These are phyloP conservation scores for Cryptomyrus ogoouensis DNA, from an alignment of 2,113 vertebrate species.

Conservation along the genomic window DNA sequence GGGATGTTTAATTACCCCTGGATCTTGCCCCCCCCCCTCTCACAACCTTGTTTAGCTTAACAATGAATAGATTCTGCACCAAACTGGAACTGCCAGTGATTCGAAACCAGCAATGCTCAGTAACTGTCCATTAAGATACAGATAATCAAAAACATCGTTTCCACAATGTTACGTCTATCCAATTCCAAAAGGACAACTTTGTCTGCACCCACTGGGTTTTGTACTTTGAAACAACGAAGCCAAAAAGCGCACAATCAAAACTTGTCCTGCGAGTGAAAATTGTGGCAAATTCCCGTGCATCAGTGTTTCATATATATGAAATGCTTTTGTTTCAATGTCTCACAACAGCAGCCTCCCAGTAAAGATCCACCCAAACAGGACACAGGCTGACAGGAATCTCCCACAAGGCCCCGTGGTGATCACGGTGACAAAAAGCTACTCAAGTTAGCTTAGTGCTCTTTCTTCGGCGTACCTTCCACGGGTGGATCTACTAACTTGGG, in stretches of 20 bases:
- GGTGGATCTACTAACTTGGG: background rate
- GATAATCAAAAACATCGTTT: background rate
- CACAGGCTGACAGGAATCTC: background rate
- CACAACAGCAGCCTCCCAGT: background rate
- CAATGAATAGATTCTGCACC: background rate
- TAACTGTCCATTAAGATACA: background rate
- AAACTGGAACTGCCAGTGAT: background rate
- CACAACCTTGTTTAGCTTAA: background rate
- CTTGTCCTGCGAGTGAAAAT: background rate
- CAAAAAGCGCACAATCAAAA: background rate
- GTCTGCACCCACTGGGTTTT: background rate
- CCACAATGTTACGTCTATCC: background rate
- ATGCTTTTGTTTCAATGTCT: background rate
- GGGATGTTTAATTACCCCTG: slow-evolving; percentile 2
- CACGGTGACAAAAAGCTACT: background rate
- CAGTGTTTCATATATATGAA: background rate
- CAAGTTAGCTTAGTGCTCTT: background rate
- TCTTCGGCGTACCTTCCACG: background rate
- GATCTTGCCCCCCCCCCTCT: background rate
- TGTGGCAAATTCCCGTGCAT: background rate
- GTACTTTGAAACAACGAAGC: background rate
- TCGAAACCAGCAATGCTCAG: background rate
- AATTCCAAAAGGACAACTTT: background rate
- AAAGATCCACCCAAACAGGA: background rate
- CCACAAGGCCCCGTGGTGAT: background rate